Evolutionary conservation across 2,888 invertebrate species (phyloP).

Genomic region (Yponomeuta evonymella): DNA sequence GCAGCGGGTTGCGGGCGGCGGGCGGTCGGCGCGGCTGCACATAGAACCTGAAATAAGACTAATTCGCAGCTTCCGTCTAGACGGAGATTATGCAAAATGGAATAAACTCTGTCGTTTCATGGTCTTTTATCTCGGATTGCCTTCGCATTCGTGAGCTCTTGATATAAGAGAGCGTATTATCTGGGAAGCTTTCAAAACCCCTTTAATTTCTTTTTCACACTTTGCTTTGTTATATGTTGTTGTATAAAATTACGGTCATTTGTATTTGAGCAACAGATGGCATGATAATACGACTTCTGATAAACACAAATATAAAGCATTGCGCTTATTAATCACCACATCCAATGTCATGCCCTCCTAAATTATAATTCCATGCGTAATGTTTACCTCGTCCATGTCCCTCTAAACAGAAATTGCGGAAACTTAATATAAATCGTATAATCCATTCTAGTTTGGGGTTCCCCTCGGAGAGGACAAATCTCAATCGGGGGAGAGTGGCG

Average conservation of each 20-base stretch:
- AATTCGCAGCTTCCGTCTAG: slow-evolving; percentile 65
- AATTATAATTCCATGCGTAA: slow-evolving; percentile 40
- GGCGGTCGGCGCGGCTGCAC: slow-evolving; percentile 4
- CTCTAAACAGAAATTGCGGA: slow-evolving; percentile 70
- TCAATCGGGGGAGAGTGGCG: slow-evolving; percentile 67
- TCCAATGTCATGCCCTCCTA: slow-evolving; percentile 47
- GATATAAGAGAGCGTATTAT: neutral
- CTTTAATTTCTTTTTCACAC: neutral
- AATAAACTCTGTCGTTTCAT: slow-evolving; percentile 52
- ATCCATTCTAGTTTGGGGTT: slow-evolving; percentile 49
- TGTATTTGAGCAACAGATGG: slow-evolving; percentile 55
- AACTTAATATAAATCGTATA: slow-evolving; percentile 75
- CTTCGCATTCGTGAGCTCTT: slow-evolving; percentile 29
- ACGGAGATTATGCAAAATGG: slow-evolving; percentile 69
- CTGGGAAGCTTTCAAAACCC: neutral
- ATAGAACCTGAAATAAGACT: slow-evolving; percentile 21
- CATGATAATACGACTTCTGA: slow-evolving; percentile 41
- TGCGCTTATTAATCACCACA: slow-evolving; percentile 60
- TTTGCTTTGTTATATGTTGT: neutral
- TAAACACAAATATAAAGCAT: slow-evolving; percentile 53
- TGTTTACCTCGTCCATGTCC: slow-evolving; percentile 55
- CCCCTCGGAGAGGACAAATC: slow-evolving; percentile 69
- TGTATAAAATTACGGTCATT: neutral
- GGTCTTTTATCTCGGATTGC: slow-evolving; percentile 53
- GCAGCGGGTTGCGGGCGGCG: slow-evolving; percentile 5